Base-by-base conservation (phyloP, 2,113 vertebrate species). In the Caranx ignobilis region DNA sequence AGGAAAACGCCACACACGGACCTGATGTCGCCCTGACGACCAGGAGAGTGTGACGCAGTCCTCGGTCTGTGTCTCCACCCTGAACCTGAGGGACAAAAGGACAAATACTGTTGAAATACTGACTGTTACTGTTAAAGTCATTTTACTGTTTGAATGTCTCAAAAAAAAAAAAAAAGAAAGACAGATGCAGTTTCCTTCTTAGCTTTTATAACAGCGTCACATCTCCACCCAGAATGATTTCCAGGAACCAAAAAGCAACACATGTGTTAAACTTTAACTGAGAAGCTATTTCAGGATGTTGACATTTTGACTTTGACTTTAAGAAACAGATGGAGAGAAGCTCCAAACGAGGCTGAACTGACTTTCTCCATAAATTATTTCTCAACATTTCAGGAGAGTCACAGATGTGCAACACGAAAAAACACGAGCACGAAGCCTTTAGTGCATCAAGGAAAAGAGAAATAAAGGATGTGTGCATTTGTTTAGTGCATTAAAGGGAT, bases 1-100 rank as follows among this genome's bases (percentile, higher is more conserved):
- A 16, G 97, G 97, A 48, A 93, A 92, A 70, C 77, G 90, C 68
- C 91, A 95, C 56, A 98, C 71, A 8, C 89, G 73, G 45, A 96
- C 71, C 78, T 80, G 95, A 87, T 96, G 82, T 47, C 89, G 48
- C 45, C 93, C 95, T 19, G 85, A 86, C 39, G 75, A 91, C 91
- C 95, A 93, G 21, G 95, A 89, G 39, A 99, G 60, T 6, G 91
- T 85, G 63, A 97, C 83, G 52, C 77, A 87, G 66, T 89, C 93
- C 72, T 80, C 32, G 3, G 94, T 95, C 45, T 62, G 93, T 31
- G 85, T 87, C 55, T 90, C 93, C 81, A 96, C 61, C 57, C 74
- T 92, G 63, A 98, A 79, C 86, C 98, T 99, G 88, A 31, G 37
- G 37, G 6, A 8, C 1, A 8, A 7, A 7, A 11, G 39, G 39